phyloP scores from a whole-genome alignment of 2,888 invertebrate genomes.

The Aspidapion aeneum region DNA sequence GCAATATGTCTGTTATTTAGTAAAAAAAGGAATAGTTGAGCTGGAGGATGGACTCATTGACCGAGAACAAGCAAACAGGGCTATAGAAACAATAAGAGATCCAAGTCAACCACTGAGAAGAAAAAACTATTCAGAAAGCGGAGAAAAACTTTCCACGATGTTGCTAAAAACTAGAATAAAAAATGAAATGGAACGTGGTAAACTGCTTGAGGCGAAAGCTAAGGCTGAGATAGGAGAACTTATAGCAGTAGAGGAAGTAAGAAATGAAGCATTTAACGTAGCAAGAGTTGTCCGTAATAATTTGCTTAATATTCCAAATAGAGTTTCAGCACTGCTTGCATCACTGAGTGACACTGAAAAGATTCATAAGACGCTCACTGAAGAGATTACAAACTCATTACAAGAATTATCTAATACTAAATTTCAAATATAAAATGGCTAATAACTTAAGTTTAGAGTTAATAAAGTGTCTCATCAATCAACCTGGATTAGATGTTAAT shows the following conservation, averaged over 20 bases:
- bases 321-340: slow-evolving; percentile 20
- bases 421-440: no score
- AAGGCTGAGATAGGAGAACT: slow-evolving; percentile 18
- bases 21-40: slow-evolving; percentile 22
- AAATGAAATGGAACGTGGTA: slow-evolving; percentile 20
- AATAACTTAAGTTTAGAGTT: no score
- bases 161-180: no score
- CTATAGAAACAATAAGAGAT: slow-evolving; percentile 18
- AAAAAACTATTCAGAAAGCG: slow-evolving; percentile 13
- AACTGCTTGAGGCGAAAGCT: slow-evolving; percentile 12
- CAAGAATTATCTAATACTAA: no score
- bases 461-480: no score
- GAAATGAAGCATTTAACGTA: slow-evolving; percentile 18
- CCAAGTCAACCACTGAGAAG: slow-evolving; percentile 21
- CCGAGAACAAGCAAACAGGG: slow-evolving; percentile 19
- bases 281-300: slow-evolving; percentile 20
- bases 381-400: no score
- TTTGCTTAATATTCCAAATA: slow-evolving; percentile 18
- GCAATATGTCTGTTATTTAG: slow-evolving; percentile 22
- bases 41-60: slow-evolving; percentile 18
- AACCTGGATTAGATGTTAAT: no score
- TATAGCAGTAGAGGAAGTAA: slow-evolving; percentile 20
- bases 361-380: no score
- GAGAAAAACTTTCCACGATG: slow-evolving; percentile 18
- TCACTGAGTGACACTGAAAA: no score